Evolutionary conservation across 2,888 invertebrate species (phyloP).

Genomic region (Tachina grossa): DNA sequence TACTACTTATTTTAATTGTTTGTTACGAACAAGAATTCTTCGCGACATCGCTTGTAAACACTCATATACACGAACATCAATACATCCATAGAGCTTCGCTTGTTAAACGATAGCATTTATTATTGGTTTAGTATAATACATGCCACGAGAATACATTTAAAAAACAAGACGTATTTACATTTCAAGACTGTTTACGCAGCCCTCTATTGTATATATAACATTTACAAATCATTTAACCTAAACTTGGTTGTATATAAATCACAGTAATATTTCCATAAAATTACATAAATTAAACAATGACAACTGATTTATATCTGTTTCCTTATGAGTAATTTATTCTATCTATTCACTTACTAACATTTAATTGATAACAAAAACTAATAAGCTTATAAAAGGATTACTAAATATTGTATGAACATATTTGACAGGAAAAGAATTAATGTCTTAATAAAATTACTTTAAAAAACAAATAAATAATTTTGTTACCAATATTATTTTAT

Average conservation of each 20-base stretch:
- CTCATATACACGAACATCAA: no score
- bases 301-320: conserved; percentile 51
- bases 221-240: neutral
- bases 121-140: no score
- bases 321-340: neutral
- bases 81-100: no score
- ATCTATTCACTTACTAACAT: conserved; percentile 10
- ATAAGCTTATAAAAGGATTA: conserved; percentile 14
- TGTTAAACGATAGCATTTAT: no score
- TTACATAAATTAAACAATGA: conserved; percentile 16
- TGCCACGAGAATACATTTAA: no score
- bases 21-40: no score
- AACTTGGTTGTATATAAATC: neutral
- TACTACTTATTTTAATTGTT: no score
- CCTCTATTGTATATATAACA: neutral
- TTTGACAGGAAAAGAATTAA: neutral
- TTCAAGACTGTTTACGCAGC: no score
- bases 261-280: neutral
- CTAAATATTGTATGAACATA: neutral
- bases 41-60: no score
- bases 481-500: neutral
- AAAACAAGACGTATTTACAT: no score
- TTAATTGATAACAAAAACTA: conserved; percentile 12
- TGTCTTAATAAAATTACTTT: no score
- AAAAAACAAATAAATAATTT: neutral